Conservation (phyloP, 2,888 invertebrate species). For the Boloria euphrosyne region DNA sequence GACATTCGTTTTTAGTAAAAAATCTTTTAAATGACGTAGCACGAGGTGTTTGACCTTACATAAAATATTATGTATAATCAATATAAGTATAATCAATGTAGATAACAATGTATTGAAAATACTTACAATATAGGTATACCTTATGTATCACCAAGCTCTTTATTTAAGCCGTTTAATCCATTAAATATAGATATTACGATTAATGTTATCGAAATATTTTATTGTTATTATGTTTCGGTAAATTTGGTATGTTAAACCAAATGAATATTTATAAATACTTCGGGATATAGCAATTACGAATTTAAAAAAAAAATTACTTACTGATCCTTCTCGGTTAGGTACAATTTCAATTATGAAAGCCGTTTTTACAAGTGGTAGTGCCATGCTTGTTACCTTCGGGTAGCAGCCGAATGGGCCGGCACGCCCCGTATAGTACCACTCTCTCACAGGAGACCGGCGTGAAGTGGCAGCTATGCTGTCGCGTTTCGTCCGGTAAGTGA, state of each 20-base stretch:
- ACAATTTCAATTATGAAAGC: not conserved
- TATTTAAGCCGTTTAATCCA: too few relatives aligned
- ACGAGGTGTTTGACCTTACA: slow-evolving; percentile 20
- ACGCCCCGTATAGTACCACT: too few relatives aligned
- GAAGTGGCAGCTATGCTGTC: too few relatives aligned
- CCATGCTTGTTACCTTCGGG: too few relatives aligned
- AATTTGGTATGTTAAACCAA: too few relatives aligned
- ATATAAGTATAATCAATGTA: not conserved
- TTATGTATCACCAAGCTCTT: not conserved
- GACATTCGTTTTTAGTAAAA: slow-evolving; percentile 26
- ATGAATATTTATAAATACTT: not conserved
- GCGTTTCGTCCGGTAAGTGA: too few relatives aligned
- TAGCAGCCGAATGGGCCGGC: too few relatives aligned
- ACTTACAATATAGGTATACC: too few relatives aligned
- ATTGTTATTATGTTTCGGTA: not conserved
- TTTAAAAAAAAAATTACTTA: not conserved
- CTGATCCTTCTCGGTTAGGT: not conserved
- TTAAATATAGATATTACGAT: not conserved
- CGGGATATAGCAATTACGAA: not conserved
- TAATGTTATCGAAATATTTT: not conserved
- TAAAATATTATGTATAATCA: not conserved
- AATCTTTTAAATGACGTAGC: slow-evolving; percentile 21
- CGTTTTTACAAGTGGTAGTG: too few relatives aligned
- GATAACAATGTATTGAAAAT: not conserved
- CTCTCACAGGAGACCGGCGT: too few relatives aligned